phyloP scores from a whole-genome alignment of 2,888 invertebrate genomes.

The Boloria euphrosyne region DNA sequence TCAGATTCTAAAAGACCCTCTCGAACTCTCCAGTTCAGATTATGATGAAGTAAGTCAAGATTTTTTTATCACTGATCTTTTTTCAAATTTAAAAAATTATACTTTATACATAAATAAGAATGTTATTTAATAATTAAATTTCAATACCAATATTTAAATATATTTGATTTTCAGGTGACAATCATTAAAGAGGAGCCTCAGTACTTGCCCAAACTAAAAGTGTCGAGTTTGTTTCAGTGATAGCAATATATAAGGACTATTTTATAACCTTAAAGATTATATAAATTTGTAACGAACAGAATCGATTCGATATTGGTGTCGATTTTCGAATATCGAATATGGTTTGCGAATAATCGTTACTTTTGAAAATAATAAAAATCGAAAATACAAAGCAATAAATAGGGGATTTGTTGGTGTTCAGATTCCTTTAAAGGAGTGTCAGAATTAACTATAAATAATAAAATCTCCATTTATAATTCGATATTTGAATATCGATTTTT shows the following conservation, averaged over 20 bases:
- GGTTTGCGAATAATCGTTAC: not conserved
- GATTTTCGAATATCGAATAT: conserved; percentile 1
- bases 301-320: not conserved
- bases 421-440: no score
- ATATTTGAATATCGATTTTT: conserved; percentile 15
- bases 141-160: not conserved
- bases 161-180: conserved; percentile 61
- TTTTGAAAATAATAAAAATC: not conserved
- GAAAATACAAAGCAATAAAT: not conserved
- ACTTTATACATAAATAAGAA: not conserved
- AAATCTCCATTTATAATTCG: no score
- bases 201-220: conserved; percentile 71
- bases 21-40: conserved; percentile 42
- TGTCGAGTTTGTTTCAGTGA: conserved; percentile 77
- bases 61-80: not conserved
- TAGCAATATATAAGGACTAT: conserved; percentile 29
- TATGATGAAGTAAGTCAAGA: conserved; percentile 44
- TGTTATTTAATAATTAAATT: not conserved
- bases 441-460: no score
- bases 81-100: no score
- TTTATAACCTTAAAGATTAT: conserved; percentile 15
- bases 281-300: conserved; percentile 5
- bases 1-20: conserved; percentile 46
- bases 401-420: no score
- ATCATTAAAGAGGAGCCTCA: conserved; percentile 63